Percentiles rank a stretch among this genome's conserved stretches.
Evolutionary conservation across 2,888 invertebrate genomes (phyloP).

Genomic region (Alcis repandata): DNA sequence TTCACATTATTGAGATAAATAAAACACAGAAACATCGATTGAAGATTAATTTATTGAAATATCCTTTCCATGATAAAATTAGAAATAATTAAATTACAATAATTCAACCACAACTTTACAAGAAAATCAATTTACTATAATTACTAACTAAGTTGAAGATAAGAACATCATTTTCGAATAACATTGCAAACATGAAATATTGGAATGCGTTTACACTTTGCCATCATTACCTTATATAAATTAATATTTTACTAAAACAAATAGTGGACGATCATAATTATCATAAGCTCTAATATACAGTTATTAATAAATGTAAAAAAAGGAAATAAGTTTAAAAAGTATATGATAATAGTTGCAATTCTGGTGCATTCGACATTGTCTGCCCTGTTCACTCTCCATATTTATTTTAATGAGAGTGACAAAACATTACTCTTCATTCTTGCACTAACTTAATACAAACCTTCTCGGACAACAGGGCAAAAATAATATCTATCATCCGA

Average conservation of each 20-base stretch:
- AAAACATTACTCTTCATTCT: too few species aligned
- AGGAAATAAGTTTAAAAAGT: neutral
- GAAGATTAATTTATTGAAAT: conserved; percentile 58
- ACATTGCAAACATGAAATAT: conserved; percentile 48
- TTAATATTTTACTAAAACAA: neutral
- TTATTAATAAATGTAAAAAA: neutral
- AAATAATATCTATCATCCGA: too few species aligned
- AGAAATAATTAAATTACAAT: conserved; percentile 49
- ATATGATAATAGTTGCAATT: neutral
- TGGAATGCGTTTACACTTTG: conserved; percentile 23
- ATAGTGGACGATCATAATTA: neutral
- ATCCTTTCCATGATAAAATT: conserved; percentile 59
- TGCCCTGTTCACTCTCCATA: neutral
- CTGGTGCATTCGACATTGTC: neutral
- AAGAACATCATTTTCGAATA: conserved; percentile 42
- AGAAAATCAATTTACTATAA: conserved; percentile 47
- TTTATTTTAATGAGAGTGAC: too few species aligned
- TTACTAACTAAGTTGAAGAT: conserved; percentile 32
- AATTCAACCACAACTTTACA: conserved; percentile 56
- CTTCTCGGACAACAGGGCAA: too few species aligned
- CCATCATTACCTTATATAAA: too few species aligned
- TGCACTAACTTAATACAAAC: too few species aligned
- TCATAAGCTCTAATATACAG: neutral
- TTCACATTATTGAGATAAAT: neutral
- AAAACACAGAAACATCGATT: conserved; percentile 50